A percentile compares a stretch with the other conserved stretches of the same genome.
Conservation (phyloP, 2,888 invertebrate species). For the Campoplex capitator region DNA sequence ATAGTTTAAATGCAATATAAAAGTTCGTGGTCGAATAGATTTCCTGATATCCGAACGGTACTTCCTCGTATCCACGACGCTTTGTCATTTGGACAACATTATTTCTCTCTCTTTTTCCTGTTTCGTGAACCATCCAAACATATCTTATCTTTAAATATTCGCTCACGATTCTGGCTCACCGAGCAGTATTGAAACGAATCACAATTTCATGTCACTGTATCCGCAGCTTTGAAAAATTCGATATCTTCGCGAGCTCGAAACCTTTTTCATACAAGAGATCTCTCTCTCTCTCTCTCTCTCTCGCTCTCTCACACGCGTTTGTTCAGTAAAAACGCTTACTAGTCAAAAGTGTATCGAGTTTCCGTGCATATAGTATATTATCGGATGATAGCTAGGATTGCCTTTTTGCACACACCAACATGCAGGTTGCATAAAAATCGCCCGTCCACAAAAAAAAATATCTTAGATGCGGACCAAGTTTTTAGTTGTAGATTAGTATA, state of each 20-base stretch:
- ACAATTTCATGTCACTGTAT: slow-evolving; percentile 22
- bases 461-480: background rate
- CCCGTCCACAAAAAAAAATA: background rate
- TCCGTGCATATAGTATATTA: slow-evolving; percentile 51
- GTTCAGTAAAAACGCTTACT: slow-evolving; percentile 66
- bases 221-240: slow-evolving; percentile 47
- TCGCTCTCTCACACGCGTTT: slow-evolving; percentile 23
- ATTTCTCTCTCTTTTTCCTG: slow-evolving; percentile 3
- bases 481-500: background rate
- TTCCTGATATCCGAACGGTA: background rate
- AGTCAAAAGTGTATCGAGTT: slow-evolving; percentile 57
- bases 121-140: slow-evolving; percentile 5
- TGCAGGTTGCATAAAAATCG: slow-evolving; percentile 44
- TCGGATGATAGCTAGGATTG: slow-evolving; percentile 59
- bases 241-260: slow-evolving; percentile 29
- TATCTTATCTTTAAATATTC: slow-evolving; percentile 44
- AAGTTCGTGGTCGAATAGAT: background rate
- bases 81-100: slow-evolving; percentile 1
- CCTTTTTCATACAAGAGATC: slow-evolving; percentile 9
- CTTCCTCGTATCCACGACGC: background rate
- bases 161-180: slow-evolving; percentile 51
- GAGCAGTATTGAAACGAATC: slow-evolving; percentile 49
- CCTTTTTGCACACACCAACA: slow-evolving; percentile 33
- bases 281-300: slow-evolving; percentile 29
- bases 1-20: background rate